Conservation (phyloP, 2,888 invertebrate genomes). For the Steromphala cineraria region DNA sequence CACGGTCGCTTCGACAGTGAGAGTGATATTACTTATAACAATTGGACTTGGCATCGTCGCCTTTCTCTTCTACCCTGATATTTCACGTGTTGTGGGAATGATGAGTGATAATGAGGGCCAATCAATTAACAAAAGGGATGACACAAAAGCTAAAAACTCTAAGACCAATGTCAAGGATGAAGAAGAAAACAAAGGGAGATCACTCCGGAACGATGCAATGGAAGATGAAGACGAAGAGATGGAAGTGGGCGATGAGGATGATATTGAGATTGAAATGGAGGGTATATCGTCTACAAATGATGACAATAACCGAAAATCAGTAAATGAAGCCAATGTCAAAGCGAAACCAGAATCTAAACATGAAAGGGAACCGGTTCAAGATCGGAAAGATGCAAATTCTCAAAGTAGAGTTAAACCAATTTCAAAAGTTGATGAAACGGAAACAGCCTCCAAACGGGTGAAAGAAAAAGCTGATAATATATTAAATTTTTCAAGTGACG, state of each 20-base stretch:
- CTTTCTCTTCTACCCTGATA: constrained; percentile 38
- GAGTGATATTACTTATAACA: constrained; percentile 24
- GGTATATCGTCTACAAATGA: not conserved
- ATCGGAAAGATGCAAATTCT: no score
- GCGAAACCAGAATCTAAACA: no score
- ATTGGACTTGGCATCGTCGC: constrained; percentile 25
- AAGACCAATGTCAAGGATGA: no score
- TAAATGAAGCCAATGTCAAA: not conserved
- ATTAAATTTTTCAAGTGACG: not conserved
- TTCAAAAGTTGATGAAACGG: no score
- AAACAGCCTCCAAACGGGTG: no score
- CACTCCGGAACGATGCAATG: not conserved
- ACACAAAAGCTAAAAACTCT: not conserved
- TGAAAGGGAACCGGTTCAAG: no score
- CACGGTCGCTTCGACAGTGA: not conserved
- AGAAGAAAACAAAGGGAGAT: not conserved
- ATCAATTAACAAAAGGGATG: not conserved
- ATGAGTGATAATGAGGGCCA: not conserved
- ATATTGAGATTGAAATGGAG: not conserved
- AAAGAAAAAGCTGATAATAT: no score
- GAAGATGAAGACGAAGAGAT: not conserved
- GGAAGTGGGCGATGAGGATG: not conserved
- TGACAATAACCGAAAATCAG: not conserved
- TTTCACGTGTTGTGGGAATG: constrained; percentile 20
- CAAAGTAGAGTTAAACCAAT: no score